Base-by-base conservation (phyloP, 2,797 vertebrate genomes). In the Lagorchestes hirsutus region DNA sequence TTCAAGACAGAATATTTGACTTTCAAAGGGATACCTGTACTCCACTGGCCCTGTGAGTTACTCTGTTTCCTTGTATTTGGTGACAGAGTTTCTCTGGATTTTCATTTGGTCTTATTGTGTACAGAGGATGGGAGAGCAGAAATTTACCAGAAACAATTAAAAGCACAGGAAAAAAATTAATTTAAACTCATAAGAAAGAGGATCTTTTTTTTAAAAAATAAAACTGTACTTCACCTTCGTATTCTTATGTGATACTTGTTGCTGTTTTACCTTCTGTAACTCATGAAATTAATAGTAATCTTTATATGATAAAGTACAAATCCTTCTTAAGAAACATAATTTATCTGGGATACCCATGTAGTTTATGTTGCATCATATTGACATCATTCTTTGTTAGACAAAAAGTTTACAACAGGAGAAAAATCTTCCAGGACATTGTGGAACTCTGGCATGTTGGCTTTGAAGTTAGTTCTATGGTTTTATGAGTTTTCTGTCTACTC, bases 1-100 rank as follows among this genome's bases (percentile, higher is more conserved):
- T 74, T 40, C 67, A 40, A 74, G 18, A 12, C n/a, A 74, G n/a
- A 74, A 74, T 1, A 6, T 74, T n/a, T 67, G 62, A 67, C 62
- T 46, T 46, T 46, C 46, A 14, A n/a, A 67, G 14, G 13, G 31
- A 67, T 18, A 67, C n/a, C 34, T 67, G 5, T n/a, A 67, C 12
- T n/a, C 4, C 11, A 0, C n/a, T 67, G 14, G 14, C 4, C 0
- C 1, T 18, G 14, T 40, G n/a, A 40, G 6, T 82, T 40, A 9
- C n/a, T 22, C n/a, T 40, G 9, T 40, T 82, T 40, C 16, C 18
- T 82, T 82, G 6, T 82, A 67, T 40, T 40, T 82, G 67, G 2
- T 74, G 18, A 82, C 16, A 40, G 5, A 74, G 18, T 82, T 82
- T 0, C 0, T 82, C 18, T 46, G 67, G 58, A 67, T 82, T 74